Conservation (phyloP, 1,140 invertebrate species). For the Eumeta japonica region DNA sequence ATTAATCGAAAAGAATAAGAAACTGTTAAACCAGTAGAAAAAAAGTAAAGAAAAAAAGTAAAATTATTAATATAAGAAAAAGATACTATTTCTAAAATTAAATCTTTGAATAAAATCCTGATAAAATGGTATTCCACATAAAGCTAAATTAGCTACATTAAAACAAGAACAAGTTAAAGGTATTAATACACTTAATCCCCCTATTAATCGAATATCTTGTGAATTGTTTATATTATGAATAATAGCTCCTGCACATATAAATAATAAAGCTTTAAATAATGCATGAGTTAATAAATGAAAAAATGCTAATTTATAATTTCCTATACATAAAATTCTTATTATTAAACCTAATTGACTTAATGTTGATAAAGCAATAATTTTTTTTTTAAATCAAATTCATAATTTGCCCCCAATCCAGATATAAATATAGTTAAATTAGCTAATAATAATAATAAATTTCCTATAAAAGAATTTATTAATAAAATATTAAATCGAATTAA, state of each 20-base stretch:
- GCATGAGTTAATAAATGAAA: constrained; percentile 53
- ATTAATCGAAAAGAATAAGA: constrained; percentile 52
- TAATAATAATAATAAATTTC: constrained; percentile 47
- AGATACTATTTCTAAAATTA: constrained; percentile 57
- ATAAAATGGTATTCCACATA: constrained; percentile 59
- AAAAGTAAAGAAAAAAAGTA: constrained; percentile 46
- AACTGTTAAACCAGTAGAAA: constrained; percentile 53
- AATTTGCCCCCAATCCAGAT: constrained; percentile 59
- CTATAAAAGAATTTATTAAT: constrained; percentile 25
- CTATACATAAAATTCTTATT: constrained; percentile 60
- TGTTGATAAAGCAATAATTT: constrained; percentile 72
- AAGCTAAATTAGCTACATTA: constrained; percentile 44
- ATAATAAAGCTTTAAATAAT: constrained; percentile 25
- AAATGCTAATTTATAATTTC: constrained; percentile 53
- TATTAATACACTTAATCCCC: constrained; percentile 18
- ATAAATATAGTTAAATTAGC: constrained; percentile 62
- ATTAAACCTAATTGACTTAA: constrained; percentile 69
- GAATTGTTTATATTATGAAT: constrained; percentile 62
- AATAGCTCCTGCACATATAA: constrained; percentile 34
- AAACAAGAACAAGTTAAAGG: constrained; percentile 20
- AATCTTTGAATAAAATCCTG: constrained; percentile 63
- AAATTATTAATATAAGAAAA: constrained; percentile 43
- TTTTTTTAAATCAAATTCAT: constrained; percentile 68
- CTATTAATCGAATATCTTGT: constrained; percentile 66
- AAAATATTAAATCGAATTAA: constrained; percentile 63